A percentile compares a stretch with the other conserved stretches of the same genome.
phyloP scores from a whole-genome alignment of 2,113 vertebrate genomes.

The Leptobrachium ailaonicum region DNA sequence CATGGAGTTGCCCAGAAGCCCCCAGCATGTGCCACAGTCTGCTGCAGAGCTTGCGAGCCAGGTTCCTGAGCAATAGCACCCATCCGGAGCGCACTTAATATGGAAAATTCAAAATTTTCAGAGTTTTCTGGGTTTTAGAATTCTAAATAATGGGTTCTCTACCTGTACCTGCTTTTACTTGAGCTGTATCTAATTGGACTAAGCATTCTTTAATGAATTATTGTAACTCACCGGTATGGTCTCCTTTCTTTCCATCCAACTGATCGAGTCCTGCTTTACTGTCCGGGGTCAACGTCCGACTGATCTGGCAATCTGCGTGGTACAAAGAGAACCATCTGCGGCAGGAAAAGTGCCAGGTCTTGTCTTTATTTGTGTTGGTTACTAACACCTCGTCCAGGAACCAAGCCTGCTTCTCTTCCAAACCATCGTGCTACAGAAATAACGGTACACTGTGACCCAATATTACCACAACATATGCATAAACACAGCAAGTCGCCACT shows the following conservation, averaged over 20 bases:
- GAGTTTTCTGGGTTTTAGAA: too few relatives aligned
- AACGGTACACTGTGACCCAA: not conserved
- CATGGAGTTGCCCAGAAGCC: too few relatives aligned
- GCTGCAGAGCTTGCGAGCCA: too few relatives aligned
- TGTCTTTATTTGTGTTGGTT: slow-evolving; percentile 44
- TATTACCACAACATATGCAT: too few relatives aligned
- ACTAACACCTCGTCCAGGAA: slow-evolving; percentile 51
- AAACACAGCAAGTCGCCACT: not conserved
- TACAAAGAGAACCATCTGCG: slow-evolving; percentile 50
- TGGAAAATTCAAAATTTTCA: too few relatives aligned
- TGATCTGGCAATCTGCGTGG: slow-evolving; percentile 53
- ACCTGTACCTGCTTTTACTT: too few relatives aligned
- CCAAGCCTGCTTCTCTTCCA: slow-evolving; percentile 52
- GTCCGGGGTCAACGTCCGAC: slow-evolving; percentile 40
- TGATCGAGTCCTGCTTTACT: not conserved
- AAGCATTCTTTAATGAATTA: too few relatives aligned
- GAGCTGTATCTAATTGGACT: too few relatives aligned
- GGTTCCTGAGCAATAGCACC: too few relatives aligned
- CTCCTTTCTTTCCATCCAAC: slow-evolving; percentile 15
- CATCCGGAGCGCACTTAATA: too few relatives aligned
- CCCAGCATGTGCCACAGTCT: too few relatives aligned
- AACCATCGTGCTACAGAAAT: slow-evolving; percentile 46
- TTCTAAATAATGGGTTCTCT: too few relatives aligned
- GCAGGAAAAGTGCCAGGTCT: slow-evolving; percentile 50
- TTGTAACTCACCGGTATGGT: slow-evolving; percentile 35